phyloP scores from a whole-genome alignment of 2,888 invertebrate genomes.

The Melanargia galathea region DNA sequence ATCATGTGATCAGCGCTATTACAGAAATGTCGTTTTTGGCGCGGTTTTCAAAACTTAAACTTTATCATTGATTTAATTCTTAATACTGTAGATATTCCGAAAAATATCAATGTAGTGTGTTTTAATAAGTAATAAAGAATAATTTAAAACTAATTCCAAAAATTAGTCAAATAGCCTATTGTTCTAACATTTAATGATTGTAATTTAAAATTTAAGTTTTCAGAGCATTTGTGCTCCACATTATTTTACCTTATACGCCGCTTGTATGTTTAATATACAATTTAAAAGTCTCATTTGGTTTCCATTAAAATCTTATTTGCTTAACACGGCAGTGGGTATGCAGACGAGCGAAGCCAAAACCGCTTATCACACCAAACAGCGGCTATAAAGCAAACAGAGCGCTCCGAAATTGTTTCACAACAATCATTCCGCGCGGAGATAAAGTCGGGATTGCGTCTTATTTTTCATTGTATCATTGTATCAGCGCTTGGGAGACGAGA shows the following conservation, averaged over 20 bases:
- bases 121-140: too few relatives aligned
- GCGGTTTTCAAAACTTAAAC: too few relatives aligned
- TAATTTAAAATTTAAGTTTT: too few relatives aligned
- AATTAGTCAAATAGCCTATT: too few relatives aligned
- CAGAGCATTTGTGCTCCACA: too few relatives aligned
- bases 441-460: slow-evolving; percentile 21
- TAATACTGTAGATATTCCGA: too few relatives aligned
- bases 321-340: slow-evolving; percentile 4
- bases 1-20: too few relatives aligned
- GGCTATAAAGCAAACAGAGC: slow-evolving; percentile 23
- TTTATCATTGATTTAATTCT: too few relatives aligned
- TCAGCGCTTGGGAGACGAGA: slow-evolving; percentile 13
- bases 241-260: not conserved
- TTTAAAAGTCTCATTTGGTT: slow-evolving; percentile 2
- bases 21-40: too few relatives aligned
- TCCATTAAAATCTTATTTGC: slow-evolving; percentile 16
- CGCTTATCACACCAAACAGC: slow-evolving; percentile 26
- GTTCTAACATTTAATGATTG: too few relatives aligned
- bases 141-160: too few relatives aligned
- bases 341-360: slow-evolving; percentile 22
- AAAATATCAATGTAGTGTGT: too few relatives aligned
- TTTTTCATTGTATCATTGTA: slow-evolving; percentile 26
- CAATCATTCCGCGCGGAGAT: slow-evolving; percentile 21
- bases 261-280: not conserved
- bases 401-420: slow-evolving; percentile 24